Evolutionary conservation across 1,140 invertebrate species (phyloP), one percentile per base, ranked within the genome.

Genomic region (Schlechtendalia chinensis): DNA sequence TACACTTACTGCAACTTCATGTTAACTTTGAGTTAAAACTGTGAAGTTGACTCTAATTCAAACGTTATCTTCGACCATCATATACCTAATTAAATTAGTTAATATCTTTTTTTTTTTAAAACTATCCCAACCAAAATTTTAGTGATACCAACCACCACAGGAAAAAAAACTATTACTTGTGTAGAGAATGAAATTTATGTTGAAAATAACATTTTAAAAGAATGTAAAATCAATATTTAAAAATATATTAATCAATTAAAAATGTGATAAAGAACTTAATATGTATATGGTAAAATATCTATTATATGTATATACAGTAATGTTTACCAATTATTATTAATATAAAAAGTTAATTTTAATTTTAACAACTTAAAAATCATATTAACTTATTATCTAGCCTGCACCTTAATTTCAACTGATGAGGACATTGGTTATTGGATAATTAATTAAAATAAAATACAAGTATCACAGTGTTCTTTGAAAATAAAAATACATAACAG

Each of bases 1-100:
- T 71, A 72, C 69, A 72, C 69, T 72, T 72, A 72, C 24, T 53
- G 69, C 69, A 72, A 72, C 69, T 72, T 72, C 69, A 72, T 72
- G 69, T 72, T 72, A 71, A 71, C 45, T 22, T 27, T 24, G 24
- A 71, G 47, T 29, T 71, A 72, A 72, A 24, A 19, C 69, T 72
- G 39, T 72, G 69, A 72, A 72, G 69, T 72, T 29, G 47, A 72
- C 47, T 72, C 67, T 69, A 69, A 69, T 47, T 69, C 39, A 39
- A 50, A 69, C 65, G n/a, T 22, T 22, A 8, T 69, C 65, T 47
- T 67, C 19, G 65, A 39, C 8, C 19, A 22, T 24, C 19, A 16
- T 24, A 3, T 69, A 45, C 11, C n/a, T 71, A 17, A 16, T 17
- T 72, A 53, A 50, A 12, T 17, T 53, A 72, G 17, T 50, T 50